A percentile compares a stretch with the other conserved stretches of the same genome.
These are phyloP conservation scores for Physella acuta DNA, from an alignment of 1,140 invertebrate species.

Conservation along the genomic window DNA sequence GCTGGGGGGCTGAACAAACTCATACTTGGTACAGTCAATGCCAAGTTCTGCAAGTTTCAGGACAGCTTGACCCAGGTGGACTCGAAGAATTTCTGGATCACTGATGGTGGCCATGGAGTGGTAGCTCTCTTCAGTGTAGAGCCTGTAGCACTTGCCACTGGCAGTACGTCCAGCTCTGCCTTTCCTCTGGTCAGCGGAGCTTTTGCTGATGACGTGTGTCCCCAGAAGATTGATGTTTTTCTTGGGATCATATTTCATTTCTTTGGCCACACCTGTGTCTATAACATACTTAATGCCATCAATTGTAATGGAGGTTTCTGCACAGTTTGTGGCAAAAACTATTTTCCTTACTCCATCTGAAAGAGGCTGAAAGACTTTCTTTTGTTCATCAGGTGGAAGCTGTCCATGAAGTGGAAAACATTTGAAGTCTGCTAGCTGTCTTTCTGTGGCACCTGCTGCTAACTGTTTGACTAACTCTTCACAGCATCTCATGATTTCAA, in stretches of 20 bases:
- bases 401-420: constrained; percentile 87
- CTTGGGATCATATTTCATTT: constrained; percentile 49
- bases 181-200: constrained; percentile 54
- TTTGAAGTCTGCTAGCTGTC: constrained; percentile 22
- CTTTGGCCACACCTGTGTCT: constrained; percentile 55
- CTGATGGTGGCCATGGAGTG: constrained; percentile 33
- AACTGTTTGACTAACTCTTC: constrained; percentile 30
- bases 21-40: constrained; percentile 43
- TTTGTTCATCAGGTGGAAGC: constrained; percentile 91
- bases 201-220: constrained; percentile 41
- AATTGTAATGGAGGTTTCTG: constrained; percentile 59
- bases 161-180: constrained; percentile 52
- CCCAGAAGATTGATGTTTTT: constrained; percentile 43
- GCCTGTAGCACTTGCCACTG: constrained; percentile 48
- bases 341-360: constrained; percentile 45
- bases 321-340: constrained; percentile 57
- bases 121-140: constrained; percentile 47
- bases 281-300: constrained; percentile 54
- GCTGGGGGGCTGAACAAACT: constrained; percentile 48
- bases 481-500: constrained; percentile 50
- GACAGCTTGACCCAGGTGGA: constrained; percentile 46
- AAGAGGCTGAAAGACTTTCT: constrained; percentile 60
- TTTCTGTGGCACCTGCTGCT: not conserved
- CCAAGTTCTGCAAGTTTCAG: constrained; percentile 47
- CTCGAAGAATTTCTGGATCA: constrained; percentile 50